Evolutionary conservation across 2,888 invertebrate genomes (phyloP).

Genomic region (Mellilla xanthometata): DNA sequence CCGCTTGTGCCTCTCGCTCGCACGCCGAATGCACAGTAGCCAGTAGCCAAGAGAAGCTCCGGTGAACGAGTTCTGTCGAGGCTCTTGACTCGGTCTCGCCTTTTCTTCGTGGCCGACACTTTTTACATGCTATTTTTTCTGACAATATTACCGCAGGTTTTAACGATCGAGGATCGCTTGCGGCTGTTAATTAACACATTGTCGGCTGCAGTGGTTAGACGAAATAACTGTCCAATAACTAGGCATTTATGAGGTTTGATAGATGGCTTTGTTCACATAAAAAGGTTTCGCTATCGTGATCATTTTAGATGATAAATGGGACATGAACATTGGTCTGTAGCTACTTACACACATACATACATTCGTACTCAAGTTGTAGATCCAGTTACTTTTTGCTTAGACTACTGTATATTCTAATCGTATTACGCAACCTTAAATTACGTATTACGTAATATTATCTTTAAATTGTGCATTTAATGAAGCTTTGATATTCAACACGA

Average conservation of each 20-base stretch:
- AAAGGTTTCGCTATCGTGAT: slow-evolving; percentile 16
- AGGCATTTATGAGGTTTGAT: slow-evolving; percentile 23
- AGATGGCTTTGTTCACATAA: slow-evolving; percentile 22
- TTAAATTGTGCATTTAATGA: too few species aligned
- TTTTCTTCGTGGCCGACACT: slow-evolving; percentile 66
- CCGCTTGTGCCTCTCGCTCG: slow-evolving; percentile 25
- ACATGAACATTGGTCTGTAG: background rate
- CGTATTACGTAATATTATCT: too few species aligned
- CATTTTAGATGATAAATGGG: slow-evolving; percentile 15
- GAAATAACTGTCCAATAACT: slow-evolving; percentile 33
- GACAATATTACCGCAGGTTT: slow-evolving; percentile 65
- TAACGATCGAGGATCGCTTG: slow-evolving; percentile 57
- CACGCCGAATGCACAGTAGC: slow-evolving; percentile 68
- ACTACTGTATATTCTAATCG: background rate
- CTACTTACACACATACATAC: background rate
- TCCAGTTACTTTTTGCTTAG: too few species aligned
- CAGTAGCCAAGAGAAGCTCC: slow-evolving; percentile 66
- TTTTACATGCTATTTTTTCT: slow-evolving; percentile 69
- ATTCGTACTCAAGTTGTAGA: too few species aligned
- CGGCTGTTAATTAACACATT: slow-evolving; percentile 67
- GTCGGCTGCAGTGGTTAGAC: slow-evolving; percentile 49
- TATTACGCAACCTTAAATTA: background rate
- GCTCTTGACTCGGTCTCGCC: slow-evolving; percentile 68
- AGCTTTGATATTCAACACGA: too few species aligned
- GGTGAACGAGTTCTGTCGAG: slow-evolving; percentile 74